A percentile compares a stretch with the other conserved stretches of the same genome.
phyloP scores from a whole-genome alignment of 2,797 vertebrate genomes.

The Lacerta agilis region DNA sequence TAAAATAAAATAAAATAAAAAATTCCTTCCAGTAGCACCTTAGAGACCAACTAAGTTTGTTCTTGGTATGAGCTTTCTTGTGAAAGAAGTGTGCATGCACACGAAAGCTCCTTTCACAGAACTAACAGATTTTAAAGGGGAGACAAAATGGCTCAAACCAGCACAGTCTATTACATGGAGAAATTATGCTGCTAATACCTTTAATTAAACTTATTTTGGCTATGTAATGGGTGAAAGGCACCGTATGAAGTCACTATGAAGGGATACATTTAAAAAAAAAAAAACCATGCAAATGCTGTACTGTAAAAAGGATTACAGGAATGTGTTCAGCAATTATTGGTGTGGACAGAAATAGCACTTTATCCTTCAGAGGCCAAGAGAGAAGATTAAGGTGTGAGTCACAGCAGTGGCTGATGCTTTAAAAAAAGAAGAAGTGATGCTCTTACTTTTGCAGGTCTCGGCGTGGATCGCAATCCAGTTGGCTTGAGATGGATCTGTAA shows the following conservation, averaged over 20 bases:
- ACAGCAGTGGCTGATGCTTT: neutral
- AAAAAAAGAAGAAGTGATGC: too few species aligned
- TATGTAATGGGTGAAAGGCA: neutral
- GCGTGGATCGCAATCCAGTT: conserved; percentile 52
- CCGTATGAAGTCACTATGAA: neutral
- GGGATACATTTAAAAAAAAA: too few species aligned
- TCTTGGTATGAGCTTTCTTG: too few species aligned
- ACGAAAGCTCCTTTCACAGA: neutral
- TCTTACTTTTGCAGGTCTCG: conserved; percentile 56
- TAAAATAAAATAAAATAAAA: too few species aligned
- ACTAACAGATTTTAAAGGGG: neutral
- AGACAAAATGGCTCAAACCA: neutral
- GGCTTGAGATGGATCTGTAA: conserved; percentile 47
- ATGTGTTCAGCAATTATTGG: conserved; percentile 4
- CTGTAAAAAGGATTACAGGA: conserved; percentile 8
- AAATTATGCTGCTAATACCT: neutral
- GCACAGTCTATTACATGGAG: neutral
- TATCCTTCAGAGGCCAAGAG: neutral
- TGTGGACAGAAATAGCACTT: conserved; percentile 13
- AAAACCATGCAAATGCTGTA: neutral
- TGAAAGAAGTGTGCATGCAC: too few species aligned
- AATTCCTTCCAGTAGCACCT: too few species aligned
- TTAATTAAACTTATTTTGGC: neutral
- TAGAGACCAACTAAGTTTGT: too few species aligned
- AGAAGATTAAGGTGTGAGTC: neutral